Conservation (phyloP, 2,113 vertebrate species). For the Formicarius rufipectus region DNA sequence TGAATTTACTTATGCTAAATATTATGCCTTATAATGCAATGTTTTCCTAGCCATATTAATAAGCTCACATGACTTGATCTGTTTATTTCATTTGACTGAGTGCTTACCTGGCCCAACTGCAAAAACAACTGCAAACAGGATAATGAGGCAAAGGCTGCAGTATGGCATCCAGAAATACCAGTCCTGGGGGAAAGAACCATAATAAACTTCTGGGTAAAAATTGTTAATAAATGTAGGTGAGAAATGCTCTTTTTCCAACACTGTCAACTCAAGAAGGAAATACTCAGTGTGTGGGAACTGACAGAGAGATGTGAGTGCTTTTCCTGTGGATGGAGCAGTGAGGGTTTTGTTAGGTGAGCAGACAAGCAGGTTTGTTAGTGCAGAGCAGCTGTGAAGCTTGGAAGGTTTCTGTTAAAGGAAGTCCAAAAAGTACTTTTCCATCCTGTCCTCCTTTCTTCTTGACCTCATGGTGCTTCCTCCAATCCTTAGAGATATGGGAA, state of each 20-base stretch:
- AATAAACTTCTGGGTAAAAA: background rate
- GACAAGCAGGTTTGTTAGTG: background rate
- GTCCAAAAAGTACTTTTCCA: background rate
- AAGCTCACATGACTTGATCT: background rate
- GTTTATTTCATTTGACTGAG: background rate
- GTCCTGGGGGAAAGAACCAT: constrained; percentile 28
- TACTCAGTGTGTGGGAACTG: background rate
- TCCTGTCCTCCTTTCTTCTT: background rate
- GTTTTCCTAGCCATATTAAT: background rate
- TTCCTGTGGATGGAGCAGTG: background rate
- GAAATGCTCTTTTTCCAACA: background rate
- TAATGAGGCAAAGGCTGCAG: constrained; percentile 81
- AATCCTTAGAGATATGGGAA: background rate
- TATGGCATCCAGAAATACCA: constrained; percentile 82
- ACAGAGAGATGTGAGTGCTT: background rate
- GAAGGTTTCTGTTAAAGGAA: background rate
- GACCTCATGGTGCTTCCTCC: background rate
- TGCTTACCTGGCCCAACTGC: constrained; percentile 77
- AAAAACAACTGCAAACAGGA: constrained; percentile 78
- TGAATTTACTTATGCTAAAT: background rate
- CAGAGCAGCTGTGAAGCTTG: background rate
- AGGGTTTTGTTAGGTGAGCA: background rate
- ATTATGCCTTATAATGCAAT: background rate
- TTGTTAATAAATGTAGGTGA: background rate
- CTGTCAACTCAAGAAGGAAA: background rate